phyloP scores from a whole-genome alignment of 2,888 invertebrate species.

The Xanthostigma xanthostigma region DNA sequence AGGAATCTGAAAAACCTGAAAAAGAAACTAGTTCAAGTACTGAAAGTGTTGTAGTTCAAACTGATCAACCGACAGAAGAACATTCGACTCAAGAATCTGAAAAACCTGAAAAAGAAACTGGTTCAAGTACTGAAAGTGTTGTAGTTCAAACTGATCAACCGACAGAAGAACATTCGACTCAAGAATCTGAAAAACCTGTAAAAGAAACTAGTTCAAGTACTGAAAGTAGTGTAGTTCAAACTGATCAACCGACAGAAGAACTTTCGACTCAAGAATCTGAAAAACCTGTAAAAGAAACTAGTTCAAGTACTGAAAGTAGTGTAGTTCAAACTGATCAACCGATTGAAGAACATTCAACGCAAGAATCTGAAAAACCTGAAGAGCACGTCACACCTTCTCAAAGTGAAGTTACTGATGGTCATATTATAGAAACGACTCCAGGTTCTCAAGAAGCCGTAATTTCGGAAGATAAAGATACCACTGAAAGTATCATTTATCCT shows the following conservation, averaged over 20 bases:
- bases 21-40: not conserved
- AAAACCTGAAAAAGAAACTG: conserved; percentile 2
- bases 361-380: conserved; percentile 4
- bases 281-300: too few relatives aligned
- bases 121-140: not conserved
- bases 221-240: too few relatives aligned
- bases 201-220: not conserved
- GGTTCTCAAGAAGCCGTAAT: conserved; percentile 3
- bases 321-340: too few relatives aligned
- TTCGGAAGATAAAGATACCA: not conserved
- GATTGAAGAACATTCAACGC: not conserved
- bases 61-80: conserved; percentile 4
- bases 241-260: too few relatives aligned
- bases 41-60: conserved; percentile 5
- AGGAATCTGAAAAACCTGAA: not conserved
- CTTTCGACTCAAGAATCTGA: too few relatives aligned
- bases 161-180: conserved; percentile 1
- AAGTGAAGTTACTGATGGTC: not conserved
- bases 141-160: not conserved
- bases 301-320: too few relatives aligned
- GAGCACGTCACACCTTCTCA: not conserved
- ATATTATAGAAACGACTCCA: conserved; percentile 7
- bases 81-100: conserved; percentile 7
- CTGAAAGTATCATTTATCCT: not conserved
- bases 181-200: not conserved